These are phyloP conservation scores for Oikopleura vanhoeffeni DNA, from an alignment of 23 tunicate species.

Conservation along the genomic window DNA sequence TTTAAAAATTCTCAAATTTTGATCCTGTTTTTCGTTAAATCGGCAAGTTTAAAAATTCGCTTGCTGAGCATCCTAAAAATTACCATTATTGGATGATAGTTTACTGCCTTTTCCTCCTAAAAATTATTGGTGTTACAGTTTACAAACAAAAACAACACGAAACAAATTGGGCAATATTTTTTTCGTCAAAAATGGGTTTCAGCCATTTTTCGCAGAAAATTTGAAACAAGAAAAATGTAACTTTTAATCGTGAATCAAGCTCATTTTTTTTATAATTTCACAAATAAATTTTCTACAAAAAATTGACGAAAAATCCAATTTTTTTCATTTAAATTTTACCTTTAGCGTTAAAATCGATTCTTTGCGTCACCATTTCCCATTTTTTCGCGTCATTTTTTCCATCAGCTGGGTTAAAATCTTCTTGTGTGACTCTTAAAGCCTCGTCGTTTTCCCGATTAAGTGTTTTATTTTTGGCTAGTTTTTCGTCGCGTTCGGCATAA, in stretches of 20 bases:
- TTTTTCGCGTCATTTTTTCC: not conserved
- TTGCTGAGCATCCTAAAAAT: too few relatives aligned
- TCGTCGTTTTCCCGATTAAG: not conserved
- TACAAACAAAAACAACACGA: too few relatives aligned
- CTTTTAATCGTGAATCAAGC: not conserved
- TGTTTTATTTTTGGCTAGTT: not conserved
- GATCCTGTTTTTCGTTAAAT: too few relatives aligned
- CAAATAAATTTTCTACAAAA: too few relatives aligned
- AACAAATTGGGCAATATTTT: too few relatives aligned
- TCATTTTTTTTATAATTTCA: not conserved
- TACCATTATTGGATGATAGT: too few relatives aligned
- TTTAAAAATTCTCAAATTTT: too few relatives aligned
- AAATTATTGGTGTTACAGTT: too few relatives aligned
- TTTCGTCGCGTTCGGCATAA: not conserved
- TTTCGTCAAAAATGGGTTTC: not conserved
- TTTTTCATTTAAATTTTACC: not conserved
- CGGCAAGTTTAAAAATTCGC: too few relatives aligned
- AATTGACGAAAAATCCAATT: not conserved
- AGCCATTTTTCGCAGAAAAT: not conserved
- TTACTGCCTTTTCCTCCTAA: too few relatives aligned
- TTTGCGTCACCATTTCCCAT: not conserved
- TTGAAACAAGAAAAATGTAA: not conserved
- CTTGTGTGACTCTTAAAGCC: not conserved
- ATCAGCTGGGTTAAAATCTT: not conserved
- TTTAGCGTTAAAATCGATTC: slow-evolving; percentile 6